Base-by-base conservation (phyloP, 2,113 vertebrate species). In the Nycticorax nycticorax region DNA sequence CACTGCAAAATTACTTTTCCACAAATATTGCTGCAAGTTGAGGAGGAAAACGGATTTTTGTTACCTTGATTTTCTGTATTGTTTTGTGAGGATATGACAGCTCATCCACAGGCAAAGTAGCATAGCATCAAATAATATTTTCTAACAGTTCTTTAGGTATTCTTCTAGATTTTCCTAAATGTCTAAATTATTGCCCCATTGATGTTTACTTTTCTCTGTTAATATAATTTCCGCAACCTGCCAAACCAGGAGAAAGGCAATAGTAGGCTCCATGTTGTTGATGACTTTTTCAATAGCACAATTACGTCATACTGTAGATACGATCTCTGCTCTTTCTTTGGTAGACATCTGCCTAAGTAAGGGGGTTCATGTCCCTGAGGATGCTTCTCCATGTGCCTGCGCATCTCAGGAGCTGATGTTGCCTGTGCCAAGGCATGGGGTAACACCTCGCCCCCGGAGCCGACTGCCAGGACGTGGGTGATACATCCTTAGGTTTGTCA, bases 391-490 rank as follows among this genome's bases (percentile, higher is more conserved):
- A 0, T 24, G 12, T 18, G 24, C 35, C 64, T 24, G 13, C 0
- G 1, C 33, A 13, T 50, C 62, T 39, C 6, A 3, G 35, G 78
- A 23, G 6, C 39, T 20, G 28, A 32, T 13, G 27, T 37, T 45
- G 41, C 41, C 24, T 12, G 41, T 30, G 53, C 69, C 37, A 3
- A 57, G 71, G 12, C 2, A 3, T 0, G 4, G 72, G 63, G 20
- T 41, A 11, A 32, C 39, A 8, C 5, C 11, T 37, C 12, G 74
- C 1, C 52, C 78, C 41, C 8, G 23, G 14, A 35, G 21, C 37
- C 10, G 9, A 13, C 43, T 41, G 47, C 63, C 11, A 21, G 62
- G 37, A 15, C 0, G 5, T 0, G 1, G 0, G 0, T 17, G 56
- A 6, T 9, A 6, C 26, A 11, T 35, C 57, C 45, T 56, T 73